phyloP scores from a whole-genome alignment of 2,888 invertebrate genomes.

The Erpobdella octoculata region DNA sequence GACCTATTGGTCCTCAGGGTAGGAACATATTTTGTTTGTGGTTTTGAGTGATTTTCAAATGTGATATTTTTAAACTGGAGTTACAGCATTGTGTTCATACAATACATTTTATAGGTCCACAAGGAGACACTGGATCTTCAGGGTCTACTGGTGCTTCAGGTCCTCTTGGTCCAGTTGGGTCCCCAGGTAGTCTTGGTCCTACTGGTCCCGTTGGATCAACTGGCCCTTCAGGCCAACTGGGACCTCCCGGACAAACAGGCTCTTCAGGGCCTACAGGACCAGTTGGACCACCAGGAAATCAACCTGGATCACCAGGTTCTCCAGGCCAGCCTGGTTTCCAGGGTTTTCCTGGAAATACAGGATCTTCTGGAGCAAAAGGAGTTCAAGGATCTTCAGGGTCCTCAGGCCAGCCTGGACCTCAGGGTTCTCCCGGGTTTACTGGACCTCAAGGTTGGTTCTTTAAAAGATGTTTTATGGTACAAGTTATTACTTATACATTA shows the following conservation, averaged over 20 bases:
- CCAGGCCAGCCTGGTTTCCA: slow-evolving; percentile 19
- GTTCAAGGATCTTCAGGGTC: slow-evolving; percentile 2
- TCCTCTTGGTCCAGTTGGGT: slow-evolving; percentile 19
- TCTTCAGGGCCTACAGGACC: slow-evolving; percentile 19
- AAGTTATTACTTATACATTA: too few species aligned
- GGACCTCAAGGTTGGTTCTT: slow-evolving; percentile 29
- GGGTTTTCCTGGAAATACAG: slow-evolving; percentile 20
- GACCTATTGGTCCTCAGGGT: slow-evolving; percentile 13
- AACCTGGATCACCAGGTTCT: not conserved
- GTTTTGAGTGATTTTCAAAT: too few species aligned
- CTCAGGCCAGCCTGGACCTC: slow-evolving; percentile 12
- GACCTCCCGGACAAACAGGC: slow-evolving; percentile 31
- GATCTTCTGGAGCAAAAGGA: slow-evolving; percentile 26
- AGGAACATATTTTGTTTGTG: too few species aligned
- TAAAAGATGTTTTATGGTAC: too few species aligned
- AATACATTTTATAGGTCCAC: too few species aligned
- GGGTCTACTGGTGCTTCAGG: slow-evolving; percentile 21
- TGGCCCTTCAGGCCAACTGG: slow-evolving; percentile 23
- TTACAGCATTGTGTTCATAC: too few species aligned
- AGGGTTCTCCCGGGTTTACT: slow-evolving; percentile 11
- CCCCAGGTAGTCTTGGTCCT: not conserved
- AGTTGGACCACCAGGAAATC: not conserved
- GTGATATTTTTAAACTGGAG: too few species aligned
- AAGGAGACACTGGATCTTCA: slow-evolving; percentile 20
- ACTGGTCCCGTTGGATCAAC: slow-evolving; percentile 34